A percentile compares a stretch with the other conserved stretches of the same genome.
These are phyloP conservation scores for Tetraneura akinire DNA, from an alignment of 1,140 invertebrate genomes.

Conservation along the genomic window DNA sequence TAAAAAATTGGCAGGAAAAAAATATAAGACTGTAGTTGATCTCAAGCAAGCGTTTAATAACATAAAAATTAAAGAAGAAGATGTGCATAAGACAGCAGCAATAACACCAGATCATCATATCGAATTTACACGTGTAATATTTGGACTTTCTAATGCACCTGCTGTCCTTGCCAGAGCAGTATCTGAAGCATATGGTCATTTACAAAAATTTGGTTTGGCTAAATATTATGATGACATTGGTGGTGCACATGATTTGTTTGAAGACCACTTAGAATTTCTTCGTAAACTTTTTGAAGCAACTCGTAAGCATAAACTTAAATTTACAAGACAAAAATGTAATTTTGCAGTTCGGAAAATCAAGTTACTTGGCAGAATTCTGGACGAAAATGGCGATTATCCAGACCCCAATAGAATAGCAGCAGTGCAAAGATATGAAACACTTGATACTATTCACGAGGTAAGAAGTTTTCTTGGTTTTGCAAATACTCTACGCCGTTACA, in stretches of 20 bases:
- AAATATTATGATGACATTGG: conserved; percentile 26
- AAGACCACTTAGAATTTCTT: background rate
- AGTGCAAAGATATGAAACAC: conserved; percentile 2
- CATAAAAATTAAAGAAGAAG: too few relatives aligned
- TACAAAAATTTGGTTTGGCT: background rate
- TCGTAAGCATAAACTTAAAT: background rate
- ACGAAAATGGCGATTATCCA: background rate
- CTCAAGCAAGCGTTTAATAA: too few relatives aligned
- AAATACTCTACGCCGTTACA: background rate
- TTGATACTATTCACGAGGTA: background rate
- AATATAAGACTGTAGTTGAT: too few relatives aligned
- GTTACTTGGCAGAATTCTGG: background rate
- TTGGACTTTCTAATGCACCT: background rate
- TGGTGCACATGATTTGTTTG: background rate
- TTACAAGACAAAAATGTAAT: background rate
- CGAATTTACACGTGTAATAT: background rate
- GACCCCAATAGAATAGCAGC: background rate
- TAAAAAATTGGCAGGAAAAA: too few relatives aligned
- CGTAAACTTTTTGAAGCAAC: conserved; percentile 11
- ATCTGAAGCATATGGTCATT: conserved; percentile 7
- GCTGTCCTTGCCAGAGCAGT: background rate
- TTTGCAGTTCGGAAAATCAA: background rate
- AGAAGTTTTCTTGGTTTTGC: conserved; percentile 19
- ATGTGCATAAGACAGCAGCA: too few relatives aligned
- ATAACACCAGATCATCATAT: too few relatives aligned